Evolutionary conservation across 2,797 vertebrate species (phyloP).

Genomic region (Pangasius sanitwongsei): DNA sequence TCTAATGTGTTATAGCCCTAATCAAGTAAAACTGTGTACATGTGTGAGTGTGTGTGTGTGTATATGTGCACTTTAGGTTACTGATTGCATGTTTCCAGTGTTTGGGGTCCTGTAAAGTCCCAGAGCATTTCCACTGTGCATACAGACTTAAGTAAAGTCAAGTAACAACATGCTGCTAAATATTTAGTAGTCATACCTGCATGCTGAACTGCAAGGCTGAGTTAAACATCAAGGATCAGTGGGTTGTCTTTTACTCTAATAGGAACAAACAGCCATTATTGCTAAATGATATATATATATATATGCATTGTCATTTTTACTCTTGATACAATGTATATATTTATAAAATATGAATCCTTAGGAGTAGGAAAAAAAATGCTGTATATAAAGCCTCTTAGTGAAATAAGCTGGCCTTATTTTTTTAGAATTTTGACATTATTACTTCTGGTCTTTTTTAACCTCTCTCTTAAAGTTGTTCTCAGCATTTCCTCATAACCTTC

Average conservation of each 20-base stretch:
- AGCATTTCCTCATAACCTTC: not conserved
- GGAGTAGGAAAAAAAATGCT: not conserved
- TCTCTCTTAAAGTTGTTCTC: not conserved
- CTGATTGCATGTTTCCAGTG: slow-evolving; percentile 5
- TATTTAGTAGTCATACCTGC: slow-evolving; percentile 49
- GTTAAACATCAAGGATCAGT: slow-evolving; percentile 9
- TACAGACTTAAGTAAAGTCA: slow-evolving; percentile 44
- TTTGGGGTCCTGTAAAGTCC: not conserved
- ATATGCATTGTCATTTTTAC: not conserved
- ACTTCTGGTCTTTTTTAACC: not conserved
- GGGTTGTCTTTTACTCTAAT: not conserved
- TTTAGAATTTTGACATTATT: not conserved
- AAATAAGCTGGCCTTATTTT: not conserved
- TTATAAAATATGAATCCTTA: not conserved
- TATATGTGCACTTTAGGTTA: not conserved
- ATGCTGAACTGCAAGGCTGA: slow-evolving; percentile 18
- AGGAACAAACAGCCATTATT: not conserved
- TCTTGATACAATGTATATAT: not conserved
- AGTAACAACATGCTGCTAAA: slow-evolving; percentile 53
- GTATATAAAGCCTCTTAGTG: not conserved
- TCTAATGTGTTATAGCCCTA: not conserved
- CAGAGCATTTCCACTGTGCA: not conserved
- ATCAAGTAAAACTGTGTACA: not conserved
- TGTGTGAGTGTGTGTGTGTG: not conserved
- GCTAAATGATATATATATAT: not conserved